Conservation (phyloP, 92 coral and sea anemone species). For the Porites cylindrica region DNA sequence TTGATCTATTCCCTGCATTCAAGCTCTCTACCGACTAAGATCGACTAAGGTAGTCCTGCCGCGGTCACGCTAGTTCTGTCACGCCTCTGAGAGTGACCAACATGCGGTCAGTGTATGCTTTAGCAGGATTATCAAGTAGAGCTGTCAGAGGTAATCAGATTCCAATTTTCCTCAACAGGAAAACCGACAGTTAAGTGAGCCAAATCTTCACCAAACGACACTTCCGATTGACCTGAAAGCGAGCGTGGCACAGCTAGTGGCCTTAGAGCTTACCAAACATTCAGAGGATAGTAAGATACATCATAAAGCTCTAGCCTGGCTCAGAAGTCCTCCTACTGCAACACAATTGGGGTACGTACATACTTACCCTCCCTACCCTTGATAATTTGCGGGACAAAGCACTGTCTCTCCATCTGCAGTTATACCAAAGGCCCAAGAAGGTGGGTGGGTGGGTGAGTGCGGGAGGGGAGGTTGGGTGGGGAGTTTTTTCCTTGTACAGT, state of each 20-base stretch:
- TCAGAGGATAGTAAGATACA: slow-evolving; percentile 91
- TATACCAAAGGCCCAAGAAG: no score
- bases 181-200: slow-evolving; percentile 86
- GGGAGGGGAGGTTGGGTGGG: no score
- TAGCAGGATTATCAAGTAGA: background rate
- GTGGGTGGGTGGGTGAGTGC: no score
- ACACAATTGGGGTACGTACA: slow-evolving; percentile 92
- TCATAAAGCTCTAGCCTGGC: slow-evolving; percentile 92
- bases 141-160: background rate
- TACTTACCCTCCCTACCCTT: background rate
- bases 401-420: background rate
- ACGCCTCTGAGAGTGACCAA: no score
- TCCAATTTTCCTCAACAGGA: slow-evolving; percentile 48
- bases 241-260: slow-evolving; percentile 91
- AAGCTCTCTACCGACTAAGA: no score
- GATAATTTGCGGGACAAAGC: slow-evolving; percentile 24
- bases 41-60: no score
- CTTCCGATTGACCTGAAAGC: slow-evolving; percentile 96
- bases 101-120: no score
- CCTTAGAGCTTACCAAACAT: slow-evolving; percentile 91
- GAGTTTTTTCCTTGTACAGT: no score
- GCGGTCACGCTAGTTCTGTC: no score
- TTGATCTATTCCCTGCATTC: no score
- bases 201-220: slow-evolving; percentile 89
- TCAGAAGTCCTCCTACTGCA: slow-evolving; percentile 91